Percentiles rank a stretch among this genome's conserved stretches.
phyloP scores from a whole-genome alignment of 1,140 invertebrate species.

The Drosophila subpulchrella region DNA sequence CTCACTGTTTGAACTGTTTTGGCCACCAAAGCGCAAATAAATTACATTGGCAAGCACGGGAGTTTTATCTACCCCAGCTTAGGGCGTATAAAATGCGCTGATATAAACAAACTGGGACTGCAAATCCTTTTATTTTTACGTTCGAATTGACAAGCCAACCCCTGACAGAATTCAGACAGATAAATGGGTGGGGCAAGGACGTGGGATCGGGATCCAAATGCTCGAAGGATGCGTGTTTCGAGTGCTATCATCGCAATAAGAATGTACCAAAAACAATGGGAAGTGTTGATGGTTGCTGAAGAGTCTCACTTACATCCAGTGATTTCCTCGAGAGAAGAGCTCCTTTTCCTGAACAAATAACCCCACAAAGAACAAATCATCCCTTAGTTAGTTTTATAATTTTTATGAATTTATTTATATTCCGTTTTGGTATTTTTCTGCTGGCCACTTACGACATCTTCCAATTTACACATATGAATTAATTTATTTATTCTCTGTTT shows the following conservation, averaged over 20 bases:
- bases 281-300: slow-evolving; percentile 63
- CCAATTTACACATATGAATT: slow-evolving; percentile 64
- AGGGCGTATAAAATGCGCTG: slow-evolving; percentile 60
- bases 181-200: slow-evolving; percentile 42
- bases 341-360: background rate
- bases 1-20: slow-evolving; percentile 74
- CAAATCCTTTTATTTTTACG: slow-evolving; percentile 50
- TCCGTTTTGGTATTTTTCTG: slow-evolving; percentile 39
- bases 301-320: slow-evolving; percentile 36
- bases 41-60: slow-evolving; percentile 52
- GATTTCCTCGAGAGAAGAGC: slow-evolving; percentile 21
- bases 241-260: slow-evolving; percentile 69
- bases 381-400: slow-evolving; percentile 15
- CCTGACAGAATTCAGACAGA: slow-evolving; percentile 36
- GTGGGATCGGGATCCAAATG: slow-evolving; percentile 44
- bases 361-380: too few relatives aligned
- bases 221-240: slow-evolving; percentile 65
- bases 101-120: slow-evolving; percentile 66
- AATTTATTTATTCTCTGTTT: slow-evolving; percentile 38
- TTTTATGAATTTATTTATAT: slow-evolving; percentile 54
- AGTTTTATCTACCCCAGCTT: slow-evolving; percentile 43
- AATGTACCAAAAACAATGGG: slow-evolving; percentile 53
- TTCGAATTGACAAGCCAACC: slow-evolving; percentile 48
- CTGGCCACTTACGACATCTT: slow-evolving; percentile 62
- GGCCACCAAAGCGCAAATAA: slow-evolving; percentile 68